A percentile compares a stretch with the other conserved stretches of the same genome.
Evolutionary conservation across 2,113 vertebrate genomes (phyloP).

Genomic region (Tyrannus savana): DNA sequence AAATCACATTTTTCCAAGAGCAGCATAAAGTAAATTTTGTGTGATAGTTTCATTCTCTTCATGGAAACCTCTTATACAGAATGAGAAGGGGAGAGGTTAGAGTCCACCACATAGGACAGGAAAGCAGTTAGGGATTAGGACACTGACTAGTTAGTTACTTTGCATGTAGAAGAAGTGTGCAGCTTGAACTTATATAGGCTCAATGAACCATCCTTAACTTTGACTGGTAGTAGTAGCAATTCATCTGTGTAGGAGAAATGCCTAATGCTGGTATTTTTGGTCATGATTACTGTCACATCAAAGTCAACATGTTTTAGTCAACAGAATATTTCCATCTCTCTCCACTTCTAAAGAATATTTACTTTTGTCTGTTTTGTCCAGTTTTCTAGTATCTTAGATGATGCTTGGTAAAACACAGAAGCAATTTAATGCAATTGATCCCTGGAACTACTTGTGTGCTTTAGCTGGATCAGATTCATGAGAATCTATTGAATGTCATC

Average conservation of each 20-base stretch:
- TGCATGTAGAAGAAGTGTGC: not conserved
- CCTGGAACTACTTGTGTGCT: not conserved
- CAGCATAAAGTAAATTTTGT: not conserved
- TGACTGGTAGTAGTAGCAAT: not conserved
- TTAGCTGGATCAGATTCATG: not conserved
- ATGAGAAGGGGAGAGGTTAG: not conserved
- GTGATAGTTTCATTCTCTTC: not conserved
- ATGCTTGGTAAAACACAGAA: not conserved
- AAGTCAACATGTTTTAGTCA: not conserved
- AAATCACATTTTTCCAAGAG: not conserved
- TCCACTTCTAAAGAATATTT: not conserved
- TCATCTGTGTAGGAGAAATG: not conserved
- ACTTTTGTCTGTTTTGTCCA: not conserved
- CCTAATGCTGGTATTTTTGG: not conserved
- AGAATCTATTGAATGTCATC: not conserved
- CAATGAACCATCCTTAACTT: not conserved
- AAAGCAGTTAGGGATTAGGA: not conserved
- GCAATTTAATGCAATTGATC: not conserved
- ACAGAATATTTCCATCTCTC: not conserved
- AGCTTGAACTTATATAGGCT: not conserved
- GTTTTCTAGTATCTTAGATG: not conserved
- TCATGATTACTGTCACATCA: not conserved
- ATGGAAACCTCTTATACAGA: not conserved
- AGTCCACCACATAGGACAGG: not conserved
- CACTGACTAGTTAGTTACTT: not conserved